phyloP scores from a whole-genome alignment of 2,113 vertebrate species.

The Herpetotheres cachinnans region DNA sequence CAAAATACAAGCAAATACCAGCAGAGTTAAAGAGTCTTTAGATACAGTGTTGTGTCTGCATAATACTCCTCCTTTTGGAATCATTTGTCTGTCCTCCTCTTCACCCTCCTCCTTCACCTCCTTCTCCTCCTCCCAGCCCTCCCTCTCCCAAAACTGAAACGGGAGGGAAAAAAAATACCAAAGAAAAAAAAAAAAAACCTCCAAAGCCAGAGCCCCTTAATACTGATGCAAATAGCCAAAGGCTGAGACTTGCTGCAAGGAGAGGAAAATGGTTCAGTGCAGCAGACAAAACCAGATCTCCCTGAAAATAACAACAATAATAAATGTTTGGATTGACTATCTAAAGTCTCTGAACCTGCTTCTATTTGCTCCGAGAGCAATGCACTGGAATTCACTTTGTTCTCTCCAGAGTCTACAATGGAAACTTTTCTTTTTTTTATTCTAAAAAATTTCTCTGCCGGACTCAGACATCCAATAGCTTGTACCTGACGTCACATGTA shows the following conservation, averaged over 20 bases:
- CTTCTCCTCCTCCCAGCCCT: neutral
- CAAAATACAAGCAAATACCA: constrained; percentile 38
- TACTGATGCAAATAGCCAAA: constrained; percentile 24
- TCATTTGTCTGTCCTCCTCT: constrained; percentile 33
- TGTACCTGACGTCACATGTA: constrained; percentile 82
- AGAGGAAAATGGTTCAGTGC: constrained; percentile 25
- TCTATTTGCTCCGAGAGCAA: constrained; percentile 68
- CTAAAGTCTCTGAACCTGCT: constrained; percentile 76
- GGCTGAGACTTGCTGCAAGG: constrained; percentile 42
- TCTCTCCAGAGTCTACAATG: constrained; percentile 74
- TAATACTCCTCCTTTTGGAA: constrained; percentile 41
- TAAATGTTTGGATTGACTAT: constrained; percentile 57
- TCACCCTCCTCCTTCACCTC: neutral
- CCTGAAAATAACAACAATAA: constrained; percentile 58
- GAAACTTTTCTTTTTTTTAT: constrained; percentile 77
- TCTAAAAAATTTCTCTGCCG: constrained; percentile 78
- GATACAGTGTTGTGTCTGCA: constrained; percentile 25
- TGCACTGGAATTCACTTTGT: constrained; percentile 79
- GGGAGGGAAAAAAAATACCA: neutral
- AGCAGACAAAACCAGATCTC: constrained; percentile 49
- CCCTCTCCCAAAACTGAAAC: neutral
- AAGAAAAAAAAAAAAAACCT: neutral
- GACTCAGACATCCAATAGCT: constrained; percentile 81
- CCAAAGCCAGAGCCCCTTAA: constrained; percentile 12
- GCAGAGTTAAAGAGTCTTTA: constrained; percentile 33